Conservation (phyloP, 2,888 invertebrate genomes). For the Chalcosyrphus nemorum region DNA sequence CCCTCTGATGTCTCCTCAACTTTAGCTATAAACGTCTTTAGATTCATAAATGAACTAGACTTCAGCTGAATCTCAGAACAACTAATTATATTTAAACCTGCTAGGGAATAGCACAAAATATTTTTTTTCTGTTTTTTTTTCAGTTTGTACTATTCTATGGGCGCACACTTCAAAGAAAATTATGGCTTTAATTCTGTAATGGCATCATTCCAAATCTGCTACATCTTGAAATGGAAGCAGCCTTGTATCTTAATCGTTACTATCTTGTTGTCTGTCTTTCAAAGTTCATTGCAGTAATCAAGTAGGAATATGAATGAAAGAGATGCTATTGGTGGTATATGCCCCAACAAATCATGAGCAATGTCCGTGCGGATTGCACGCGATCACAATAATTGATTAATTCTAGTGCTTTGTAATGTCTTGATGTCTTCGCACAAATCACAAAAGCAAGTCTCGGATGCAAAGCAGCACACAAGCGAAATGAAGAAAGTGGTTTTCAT, state of each 20-base stretch:
- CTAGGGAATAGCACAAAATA: too few relatives aligned
- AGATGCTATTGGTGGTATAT: conserved; percentile 5
- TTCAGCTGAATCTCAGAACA: too few relatives aligned
- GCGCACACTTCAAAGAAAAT: neutral
- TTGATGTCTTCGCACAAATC: neutral
- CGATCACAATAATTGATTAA: conserved; percentile 38
- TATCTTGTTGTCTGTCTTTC: conserved; percentile 13
- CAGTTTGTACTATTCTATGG: neutral
- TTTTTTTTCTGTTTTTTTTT: too few relatives aligned
- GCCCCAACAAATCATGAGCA: neutral
- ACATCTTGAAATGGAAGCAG: neutral
- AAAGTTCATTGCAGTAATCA: conserved; percentile 26
- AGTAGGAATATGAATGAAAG: conserved; percentile 14
- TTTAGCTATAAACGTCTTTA: too few relatives aligned
- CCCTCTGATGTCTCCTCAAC: too few relatives aligned
- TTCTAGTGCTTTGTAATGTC: conserved; percentile 14
- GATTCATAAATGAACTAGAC: too few relatives aligned
- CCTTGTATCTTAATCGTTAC: neutral
- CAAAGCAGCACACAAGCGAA: neutral
- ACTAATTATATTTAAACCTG: too few relatives aligned
- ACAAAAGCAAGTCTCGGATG: conserved; percentile 5
- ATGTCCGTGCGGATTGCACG: conserved; percentile 21
- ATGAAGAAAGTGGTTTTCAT: conserved; percentile 18
- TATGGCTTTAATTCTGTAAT: neutral
- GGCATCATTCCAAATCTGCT: neutral